phyloP scores from a whole-genome alignment of 2,888 invertebrate species.

The Autographa gamma region DNA sequence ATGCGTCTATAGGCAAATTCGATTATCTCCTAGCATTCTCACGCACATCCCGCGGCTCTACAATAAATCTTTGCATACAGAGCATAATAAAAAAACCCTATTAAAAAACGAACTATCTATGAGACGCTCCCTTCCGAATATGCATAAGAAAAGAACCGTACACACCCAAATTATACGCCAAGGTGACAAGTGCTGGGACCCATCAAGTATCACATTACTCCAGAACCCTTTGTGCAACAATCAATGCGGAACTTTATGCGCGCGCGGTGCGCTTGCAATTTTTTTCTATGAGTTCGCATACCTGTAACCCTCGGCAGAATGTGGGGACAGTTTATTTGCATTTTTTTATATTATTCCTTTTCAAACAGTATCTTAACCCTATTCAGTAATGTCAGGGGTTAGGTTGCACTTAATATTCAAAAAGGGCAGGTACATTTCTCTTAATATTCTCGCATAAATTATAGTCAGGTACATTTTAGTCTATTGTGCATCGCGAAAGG shows the following conservation, averaged over 20 bases:
- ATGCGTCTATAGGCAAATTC: conserved; percentile 88
- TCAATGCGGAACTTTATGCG: conserved; percentile 74
- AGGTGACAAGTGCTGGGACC: conserved; percentile 84
- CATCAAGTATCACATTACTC: conserved; percentile 70
- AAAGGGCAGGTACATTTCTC: conserved; percentile 89
- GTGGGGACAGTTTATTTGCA: conserved; percentile 89
- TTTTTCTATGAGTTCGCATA: conserved; percentile 77
- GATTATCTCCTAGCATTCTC: conserved; percentile 87
- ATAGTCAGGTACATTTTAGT: conserved; percentile 89
- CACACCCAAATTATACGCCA: conserved; percentile 87
- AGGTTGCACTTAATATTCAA: conserved; percentile 89
- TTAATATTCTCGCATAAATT: conserved; percentile 90
- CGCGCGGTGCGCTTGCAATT: conserved; percentile 73
- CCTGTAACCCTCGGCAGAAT: conserved; percentile 80
- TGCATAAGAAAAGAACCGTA: conserved; percentile 85
- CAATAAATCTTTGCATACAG: conserved; percentile 88
- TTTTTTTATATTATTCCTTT: conserved; percentile 87
- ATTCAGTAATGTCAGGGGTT: conserved; percentile 89
- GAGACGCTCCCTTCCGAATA: conserved; percentile 81
- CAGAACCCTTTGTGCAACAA: conserved; percentile 55
- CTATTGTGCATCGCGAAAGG: conserved; percentile 82
- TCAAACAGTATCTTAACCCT: conserved; percentile 88
- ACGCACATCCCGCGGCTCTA: conserved; percentile 84
- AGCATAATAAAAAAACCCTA: conserved; percentile 83
- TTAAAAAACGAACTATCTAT: conserved; percentile 87